A percentile compares a stretch with the other conserved stretches of the same genome.
Conservation (phyloP, 1,140 invertebrate genomes). For the Cotesia glomerata region DNA sequence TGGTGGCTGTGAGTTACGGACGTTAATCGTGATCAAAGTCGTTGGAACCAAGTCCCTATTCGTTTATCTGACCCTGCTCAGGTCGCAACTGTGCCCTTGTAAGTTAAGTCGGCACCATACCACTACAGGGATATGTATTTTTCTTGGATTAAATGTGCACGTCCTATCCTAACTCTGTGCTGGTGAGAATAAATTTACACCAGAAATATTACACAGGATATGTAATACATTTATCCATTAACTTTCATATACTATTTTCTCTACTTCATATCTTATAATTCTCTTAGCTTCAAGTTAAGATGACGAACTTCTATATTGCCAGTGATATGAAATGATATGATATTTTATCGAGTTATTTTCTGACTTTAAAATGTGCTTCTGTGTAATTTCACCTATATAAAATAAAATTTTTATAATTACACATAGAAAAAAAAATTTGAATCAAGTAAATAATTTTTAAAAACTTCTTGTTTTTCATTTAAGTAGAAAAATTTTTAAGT, state of each 20-base stretch:
- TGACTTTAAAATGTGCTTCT: neutral
- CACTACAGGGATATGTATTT: neutral
- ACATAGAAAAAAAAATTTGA: too few relatives aligned
- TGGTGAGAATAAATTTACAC: neutral
- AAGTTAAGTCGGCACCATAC: neutral
- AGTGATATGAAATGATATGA: too few relatives aligned
- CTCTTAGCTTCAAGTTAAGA: too few relatives aligned
- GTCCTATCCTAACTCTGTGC: conserved; percentile 25
- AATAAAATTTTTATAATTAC: too few relatives aligned
- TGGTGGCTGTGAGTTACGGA: neutral
- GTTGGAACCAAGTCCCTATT: conserved; percentile 2
- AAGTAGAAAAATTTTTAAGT: too few relatives aligned
- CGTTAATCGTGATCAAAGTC: conserved; percentile 16
- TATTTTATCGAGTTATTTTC: too few relatives aligned
- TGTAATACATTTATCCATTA: neutral
- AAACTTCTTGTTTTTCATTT: too few relatives aligned
- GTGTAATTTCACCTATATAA: too few relatives aligned
- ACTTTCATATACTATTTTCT: neutral
- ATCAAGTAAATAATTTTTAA: too few relatives aligned
- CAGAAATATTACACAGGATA: neutral
- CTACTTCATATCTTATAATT: too few relatives aligned
- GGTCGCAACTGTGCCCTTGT: conserved; percentile 22
- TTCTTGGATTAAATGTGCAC: conserved; percentile 2
- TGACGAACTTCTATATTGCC: too few relatives aligned
- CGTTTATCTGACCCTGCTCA: conserved; percentile 20